phyloP scores from a whole-genome alignment of 2,888 invertebrate species.

The Athalia rosae region DNA sequence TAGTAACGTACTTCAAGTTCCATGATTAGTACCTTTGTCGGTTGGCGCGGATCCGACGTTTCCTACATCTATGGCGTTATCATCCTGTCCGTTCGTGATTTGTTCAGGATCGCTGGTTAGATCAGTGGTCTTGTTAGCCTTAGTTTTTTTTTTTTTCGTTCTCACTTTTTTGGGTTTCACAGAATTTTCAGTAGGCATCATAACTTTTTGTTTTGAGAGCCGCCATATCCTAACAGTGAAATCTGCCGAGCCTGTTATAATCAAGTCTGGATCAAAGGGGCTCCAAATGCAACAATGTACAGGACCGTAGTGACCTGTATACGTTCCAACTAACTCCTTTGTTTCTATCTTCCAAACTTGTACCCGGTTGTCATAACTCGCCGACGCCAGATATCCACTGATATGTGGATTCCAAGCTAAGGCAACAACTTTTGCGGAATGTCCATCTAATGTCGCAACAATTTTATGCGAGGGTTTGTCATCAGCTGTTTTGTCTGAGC shows the following conservation, averaged over 20 bases:
- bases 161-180: constrained; percentile 66
- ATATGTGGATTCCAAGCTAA: constrained; percentile 83
- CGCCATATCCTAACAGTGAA: constrained; percentile 81
- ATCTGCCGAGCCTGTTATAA: constrained; percentile 83
- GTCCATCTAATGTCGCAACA: constrained; percentile 74
- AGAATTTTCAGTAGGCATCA: constrained; percentile 68
- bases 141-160: constrained; percentile 56
- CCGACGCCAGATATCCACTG: constrained; percentile 80
- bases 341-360: constrained; percentile 81
- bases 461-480: constrained; percentile 56
- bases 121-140: not conserved
- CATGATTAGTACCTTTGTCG: constrained; percentile 2
- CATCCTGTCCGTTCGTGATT: constrained; percentile 4
- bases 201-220: constrained; percentile 61
- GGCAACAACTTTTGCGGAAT: constrained; percentile 76
- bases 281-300: constrained; percentile 81
- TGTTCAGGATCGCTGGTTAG: constrained; percentile 6
- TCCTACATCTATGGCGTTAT: constrained; percentile 11
- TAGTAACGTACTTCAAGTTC: not conserved
- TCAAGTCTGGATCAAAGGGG: constrained; percentile 77
- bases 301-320: constrained; percentile 76
- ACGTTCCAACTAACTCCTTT: constrained; percentile 77
- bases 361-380: constrained; percentile 82
- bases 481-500: constrained; percentile 49
- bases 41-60: constrained; percentile 30